Conservation (phyloP, 2,113 vertebrate genomes). For the Lepidothrix coronata region DNA sequence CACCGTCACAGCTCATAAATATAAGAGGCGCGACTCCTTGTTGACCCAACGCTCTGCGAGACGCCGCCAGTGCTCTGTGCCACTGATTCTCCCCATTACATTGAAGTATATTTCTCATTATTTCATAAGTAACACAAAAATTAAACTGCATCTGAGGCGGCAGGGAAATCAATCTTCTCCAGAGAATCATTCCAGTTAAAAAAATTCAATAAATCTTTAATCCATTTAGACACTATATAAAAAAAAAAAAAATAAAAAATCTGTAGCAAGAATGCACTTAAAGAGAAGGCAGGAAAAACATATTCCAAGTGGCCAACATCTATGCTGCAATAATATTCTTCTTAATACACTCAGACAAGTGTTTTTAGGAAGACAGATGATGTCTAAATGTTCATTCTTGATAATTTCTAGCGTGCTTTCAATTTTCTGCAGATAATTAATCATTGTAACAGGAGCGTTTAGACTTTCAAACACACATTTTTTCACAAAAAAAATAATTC, state of each 20-base stretch:
- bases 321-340: neutral
- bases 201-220: neutral
- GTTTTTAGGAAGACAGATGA: conserved; percentile 45
- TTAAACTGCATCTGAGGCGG: neutral
- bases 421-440: conserved; percentile 52
- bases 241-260: neutral
- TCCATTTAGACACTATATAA: neutral
- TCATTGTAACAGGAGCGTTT: conserved; percentile 47
- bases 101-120: conserved; percentile 7
- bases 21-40: neutral
- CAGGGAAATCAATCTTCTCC: conserved; percentile 2
- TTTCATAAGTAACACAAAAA: conserved; percentile 30
- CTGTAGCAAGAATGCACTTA: neutral
- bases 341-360: conserved; percentile 18
- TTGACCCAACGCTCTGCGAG: neutral
- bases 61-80: neutral
- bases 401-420: conserved; percentile 48
- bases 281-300: conserved; percentile 11
- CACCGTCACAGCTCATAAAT: neutral
- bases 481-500: conserved; percentile 6
- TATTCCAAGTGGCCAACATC: neutral
- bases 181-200: neutral
- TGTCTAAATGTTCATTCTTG: conserved; percentile 48
- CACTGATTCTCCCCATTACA: neutral
- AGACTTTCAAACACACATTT: conserved; percentile 50